Conservation (phyloP, 2,113 vertebrate species). For the Dasyornis broadbenti region DNA sequence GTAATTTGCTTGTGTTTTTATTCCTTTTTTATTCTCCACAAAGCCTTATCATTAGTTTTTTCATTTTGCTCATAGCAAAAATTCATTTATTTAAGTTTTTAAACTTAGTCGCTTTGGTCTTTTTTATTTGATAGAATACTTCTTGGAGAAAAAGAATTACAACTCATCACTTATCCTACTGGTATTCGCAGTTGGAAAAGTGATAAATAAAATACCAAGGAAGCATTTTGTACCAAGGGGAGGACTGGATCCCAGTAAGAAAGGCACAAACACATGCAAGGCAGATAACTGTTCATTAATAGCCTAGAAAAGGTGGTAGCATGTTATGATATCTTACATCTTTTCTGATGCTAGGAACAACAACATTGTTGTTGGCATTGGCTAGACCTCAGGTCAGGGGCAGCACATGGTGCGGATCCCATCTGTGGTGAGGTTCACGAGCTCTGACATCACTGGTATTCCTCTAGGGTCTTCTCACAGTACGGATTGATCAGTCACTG, state of each 20-base stretch:
- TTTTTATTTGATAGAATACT: background rate
- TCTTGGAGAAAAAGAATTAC: background rate
- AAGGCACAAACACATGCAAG: background rate
- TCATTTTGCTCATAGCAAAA: background rate
- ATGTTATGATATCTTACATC: background rate
- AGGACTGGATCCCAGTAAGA: background rate
- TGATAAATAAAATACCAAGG: background rate
- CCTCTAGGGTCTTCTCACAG: background rate
- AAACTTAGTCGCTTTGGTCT: background rate
- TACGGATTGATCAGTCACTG: background rate
- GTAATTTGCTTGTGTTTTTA: background rate
- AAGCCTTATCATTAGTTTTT: background rate
- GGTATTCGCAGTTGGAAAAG: background rate
- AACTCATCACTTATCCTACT: background rate
- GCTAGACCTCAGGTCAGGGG: background rate
- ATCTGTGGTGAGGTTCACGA: background rate
- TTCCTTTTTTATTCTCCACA: background rate
- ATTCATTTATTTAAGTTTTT: background rate
- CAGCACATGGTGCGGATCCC: background rate
- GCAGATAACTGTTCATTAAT: background rate
- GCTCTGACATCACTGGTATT: background rate
- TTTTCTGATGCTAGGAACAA: background rate
- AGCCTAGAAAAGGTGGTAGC: background rate
- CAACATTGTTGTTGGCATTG: accelerated
- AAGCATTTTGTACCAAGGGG: background rate